Conservation (phyloP, 2,113 vertebrate genomes). For the Calonectris borealis region DNA sequence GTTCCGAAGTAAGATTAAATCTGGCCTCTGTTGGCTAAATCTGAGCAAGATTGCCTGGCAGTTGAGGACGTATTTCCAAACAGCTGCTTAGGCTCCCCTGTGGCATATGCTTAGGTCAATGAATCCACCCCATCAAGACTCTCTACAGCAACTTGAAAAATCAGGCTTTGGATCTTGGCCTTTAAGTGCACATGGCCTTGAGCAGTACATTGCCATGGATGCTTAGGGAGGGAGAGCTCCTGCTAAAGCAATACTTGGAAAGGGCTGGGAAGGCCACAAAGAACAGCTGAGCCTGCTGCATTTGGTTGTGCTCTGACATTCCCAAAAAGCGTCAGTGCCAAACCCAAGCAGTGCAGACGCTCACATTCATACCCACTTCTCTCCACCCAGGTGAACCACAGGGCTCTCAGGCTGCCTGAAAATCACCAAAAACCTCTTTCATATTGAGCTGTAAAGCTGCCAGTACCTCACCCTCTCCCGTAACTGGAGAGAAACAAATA, state of each 20-base stretch:
- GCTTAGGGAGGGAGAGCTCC: not conserved
- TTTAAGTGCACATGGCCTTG: not conserved
- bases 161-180: not conserved
- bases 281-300: not conserved
- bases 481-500: not conserved
- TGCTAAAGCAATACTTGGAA: not conserved
- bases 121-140: not conserved
- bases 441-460: not conserved
- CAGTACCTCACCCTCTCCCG: not conserved
- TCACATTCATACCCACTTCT: not conserved
- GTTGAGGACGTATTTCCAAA: not conserved
- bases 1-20: not conserved
- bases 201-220: not conserved
- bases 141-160: not conserved
- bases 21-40: not conserved
- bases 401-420: not conserved
- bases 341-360: not conserved
- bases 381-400: not conserved
- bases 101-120: not conserved
- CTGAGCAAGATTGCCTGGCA: not conserved
- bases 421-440: not conserved
- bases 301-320: not conserved
- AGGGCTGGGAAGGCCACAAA: not conserved
- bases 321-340: not conserved
- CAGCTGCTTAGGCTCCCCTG: not conserved